These are phyloP conservation scores for Athripsodes cinereus DNA, from an alignment of 2,888 invertebrate species.

Conservation along the genomic window DNA sequence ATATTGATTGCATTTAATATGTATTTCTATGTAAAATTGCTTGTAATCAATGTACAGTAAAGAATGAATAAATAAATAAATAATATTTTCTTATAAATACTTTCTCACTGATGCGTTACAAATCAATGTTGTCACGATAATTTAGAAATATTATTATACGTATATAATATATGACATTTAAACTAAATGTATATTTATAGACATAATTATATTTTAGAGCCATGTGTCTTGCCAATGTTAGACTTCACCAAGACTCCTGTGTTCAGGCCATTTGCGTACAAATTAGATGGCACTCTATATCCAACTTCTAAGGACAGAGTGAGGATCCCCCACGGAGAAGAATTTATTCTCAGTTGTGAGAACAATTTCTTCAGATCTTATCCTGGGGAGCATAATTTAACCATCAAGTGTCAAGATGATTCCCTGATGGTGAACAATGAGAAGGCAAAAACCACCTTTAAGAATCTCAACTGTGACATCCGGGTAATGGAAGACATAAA, in stretches of 20 bases:
- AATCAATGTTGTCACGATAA: too few species aligned
- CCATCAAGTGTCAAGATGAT: slow-evolving; percentile 22
- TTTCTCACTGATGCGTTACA: too few species aligned
- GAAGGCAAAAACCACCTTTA: slow-evolving; percentile 14
- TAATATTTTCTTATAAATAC: too few species aligned
- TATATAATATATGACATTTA: too few species aligned
- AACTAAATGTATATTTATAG: too few species aligned
- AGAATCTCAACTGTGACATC: slow-evolving; percentile 25
- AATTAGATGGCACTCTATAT: slow-evolving; percentile 14
- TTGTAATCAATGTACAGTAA: too few species aligned
- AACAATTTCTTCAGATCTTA: slow-evolving; percentile 22
- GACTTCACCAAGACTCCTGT: slow-evolving; percentile 19
- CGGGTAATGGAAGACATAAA: slow-evolving; percentile 23
- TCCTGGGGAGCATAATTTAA: slow-evolving; percentile 14
- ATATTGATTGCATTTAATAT: too few species aligned
- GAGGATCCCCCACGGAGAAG: slow-evolving; percentile 15
- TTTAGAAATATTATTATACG: too few species aligned
- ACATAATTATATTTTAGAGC: slow-evolving; percentile 24
- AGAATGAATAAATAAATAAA: too few species aligned
- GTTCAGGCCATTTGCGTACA: slow-evolving; percentile 23
- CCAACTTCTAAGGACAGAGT: slow-evolving; percentile 16
- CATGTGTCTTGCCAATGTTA: slow-evolving; percentile 20
- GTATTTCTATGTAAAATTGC: too few species aligned
- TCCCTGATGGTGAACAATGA: slow-evolving; percentile 13
- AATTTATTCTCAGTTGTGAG: slow-evolving; percentile 19